Conservation (phyloP, 35 echinoderm and acorn worm species). For the Apostichopus japonicus region DNA sequence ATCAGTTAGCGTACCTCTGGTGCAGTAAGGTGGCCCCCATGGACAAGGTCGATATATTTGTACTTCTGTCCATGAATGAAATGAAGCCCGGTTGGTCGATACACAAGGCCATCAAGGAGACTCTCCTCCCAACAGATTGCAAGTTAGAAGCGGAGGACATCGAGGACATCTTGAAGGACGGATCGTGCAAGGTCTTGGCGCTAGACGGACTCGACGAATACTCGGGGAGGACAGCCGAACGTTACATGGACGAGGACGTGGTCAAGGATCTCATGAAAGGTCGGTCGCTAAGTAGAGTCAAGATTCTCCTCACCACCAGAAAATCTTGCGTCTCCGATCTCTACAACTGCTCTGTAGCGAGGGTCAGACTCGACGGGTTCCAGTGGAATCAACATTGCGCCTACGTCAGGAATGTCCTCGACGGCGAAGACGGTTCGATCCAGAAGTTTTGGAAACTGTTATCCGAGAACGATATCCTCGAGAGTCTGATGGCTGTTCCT, state of each 20-base stretch:
- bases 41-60: not conserved
- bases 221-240: not conserved
- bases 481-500: not conserved
- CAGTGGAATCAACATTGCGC: not conserved
- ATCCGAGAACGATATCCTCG: not conserved
- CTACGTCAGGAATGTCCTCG: not conserved
- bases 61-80: not conserved
- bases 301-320: not conserved
- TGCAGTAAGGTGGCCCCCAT: not conserved
- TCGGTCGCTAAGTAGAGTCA: not conserved
- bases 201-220: conserved; percentile 11
- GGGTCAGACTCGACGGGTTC: not conserved
- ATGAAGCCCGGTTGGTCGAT: not conserved
- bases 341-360: not conserved
- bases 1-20: conserved; percentile 12
- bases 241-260: not conserved
- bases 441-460: not conserved
- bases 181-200: not conserved
- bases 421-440: not conserved
- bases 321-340: conserved; percentile 16
- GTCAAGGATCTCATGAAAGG: not conserved
- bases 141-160: not conserved
- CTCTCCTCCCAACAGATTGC: not conserved
- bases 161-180: not conserved
- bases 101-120: not conserved